phyloP scores from a whole-genome alignment of 2,113 vertebrate species.

The Percina caprodes region DNA sequence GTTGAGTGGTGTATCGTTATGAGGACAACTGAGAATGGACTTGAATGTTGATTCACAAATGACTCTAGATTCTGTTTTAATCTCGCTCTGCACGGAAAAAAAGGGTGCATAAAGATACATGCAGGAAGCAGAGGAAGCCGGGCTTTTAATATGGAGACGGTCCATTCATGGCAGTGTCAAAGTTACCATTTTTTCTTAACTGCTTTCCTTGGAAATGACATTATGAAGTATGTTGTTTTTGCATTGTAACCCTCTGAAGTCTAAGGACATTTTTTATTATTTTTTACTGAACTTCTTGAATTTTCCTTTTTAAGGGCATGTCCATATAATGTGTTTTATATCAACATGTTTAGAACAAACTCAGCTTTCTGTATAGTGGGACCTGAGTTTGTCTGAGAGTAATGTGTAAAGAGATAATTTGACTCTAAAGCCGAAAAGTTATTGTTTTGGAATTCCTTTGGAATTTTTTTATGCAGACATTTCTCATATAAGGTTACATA shows the following conservation, averaged over 20 bases:
- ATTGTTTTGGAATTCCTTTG: background rate
- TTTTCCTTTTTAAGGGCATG: too few species aligned
- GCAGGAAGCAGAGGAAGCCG: background rate
- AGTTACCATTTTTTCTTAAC: background rate
- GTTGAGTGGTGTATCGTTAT: constrained; percentile 8
- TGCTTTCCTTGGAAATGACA: background rate
- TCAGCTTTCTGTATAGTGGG: too few species aligned
- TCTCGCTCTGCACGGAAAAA: background rate
- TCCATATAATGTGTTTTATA: too few species aligned
- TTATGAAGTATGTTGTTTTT: background rate
- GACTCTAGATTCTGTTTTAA: background rate
- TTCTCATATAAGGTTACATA: background rate
- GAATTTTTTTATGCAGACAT: background rate
- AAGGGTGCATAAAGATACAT: background rate
- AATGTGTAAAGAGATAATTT: too few species aligned
- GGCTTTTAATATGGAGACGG: background rate
- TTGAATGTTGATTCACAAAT: constrained; percentile 40
- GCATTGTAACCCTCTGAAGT: too few species aligned
- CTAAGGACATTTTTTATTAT: too few species aligned
- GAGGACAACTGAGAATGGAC: background rate
- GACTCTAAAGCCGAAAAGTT: too few species aligned
- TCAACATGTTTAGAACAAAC: too few species aligned
- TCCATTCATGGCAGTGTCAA: constrained; percentile 12
- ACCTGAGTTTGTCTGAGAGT: too few species aligned
- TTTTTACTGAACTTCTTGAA: too few species aligned